Conservation (phyloP, 2,797 vertebrate species). For the Karalla daura region DNA sequence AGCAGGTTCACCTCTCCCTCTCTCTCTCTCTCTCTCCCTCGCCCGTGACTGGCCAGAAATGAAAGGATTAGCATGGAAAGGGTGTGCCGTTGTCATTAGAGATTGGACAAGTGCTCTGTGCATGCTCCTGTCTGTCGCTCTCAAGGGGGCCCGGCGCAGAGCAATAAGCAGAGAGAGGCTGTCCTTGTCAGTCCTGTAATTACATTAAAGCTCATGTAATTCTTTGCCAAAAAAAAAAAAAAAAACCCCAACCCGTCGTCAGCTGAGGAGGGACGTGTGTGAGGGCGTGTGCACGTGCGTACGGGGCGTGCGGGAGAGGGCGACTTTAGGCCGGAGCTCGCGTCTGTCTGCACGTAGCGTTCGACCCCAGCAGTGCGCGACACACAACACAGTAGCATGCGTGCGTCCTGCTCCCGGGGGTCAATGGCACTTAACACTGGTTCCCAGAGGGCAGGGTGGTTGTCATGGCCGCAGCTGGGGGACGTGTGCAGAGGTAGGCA, state of each 20-base stretch:
- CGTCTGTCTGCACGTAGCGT: conserved; percentile 1
- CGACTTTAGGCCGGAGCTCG: background rate
- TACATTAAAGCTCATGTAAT: conserved; percentile 80
- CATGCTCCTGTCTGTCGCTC: conserved; percentile 65
- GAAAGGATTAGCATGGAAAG: conserved; percentile 72
- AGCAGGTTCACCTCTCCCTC: conserved; percentile 30
- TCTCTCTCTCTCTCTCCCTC: conserved; percentile 33
- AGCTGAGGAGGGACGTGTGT: conserved; percentile 20
- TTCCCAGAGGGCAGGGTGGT: conserved; percentile 56
- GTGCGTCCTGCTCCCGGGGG: conserved; percentile 42
- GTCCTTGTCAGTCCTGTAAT: conserved; percentile 83
- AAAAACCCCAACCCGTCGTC: conserved; percentile 42
- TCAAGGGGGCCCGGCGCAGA: conserved; percentile 64
- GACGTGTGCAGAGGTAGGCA: conserved; percentile 46
- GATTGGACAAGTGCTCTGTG: conserved; percentile 77
- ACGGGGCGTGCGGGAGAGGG: conserved; percentile 13
- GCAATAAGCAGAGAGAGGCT: conserved; percentile 76
- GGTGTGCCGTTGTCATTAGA: conserved; percentile 77
- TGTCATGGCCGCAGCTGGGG: conserved; percentile 69
- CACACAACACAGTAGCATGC: conserved; percentile 27
- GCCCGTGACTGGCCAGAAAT: conserved; percentile 65
- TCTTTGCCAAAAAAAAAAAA: conserved; percentile 68
- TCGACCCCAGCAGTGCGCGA: conserved; percentile 8
- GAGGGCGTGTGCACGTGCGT: background rate
- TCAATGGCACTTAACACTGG: conserved; percentile 44